Base-by-base conservation (phyloP, 92 coral and sea anemone species). In the Phenganax stokvisi region DNA sequence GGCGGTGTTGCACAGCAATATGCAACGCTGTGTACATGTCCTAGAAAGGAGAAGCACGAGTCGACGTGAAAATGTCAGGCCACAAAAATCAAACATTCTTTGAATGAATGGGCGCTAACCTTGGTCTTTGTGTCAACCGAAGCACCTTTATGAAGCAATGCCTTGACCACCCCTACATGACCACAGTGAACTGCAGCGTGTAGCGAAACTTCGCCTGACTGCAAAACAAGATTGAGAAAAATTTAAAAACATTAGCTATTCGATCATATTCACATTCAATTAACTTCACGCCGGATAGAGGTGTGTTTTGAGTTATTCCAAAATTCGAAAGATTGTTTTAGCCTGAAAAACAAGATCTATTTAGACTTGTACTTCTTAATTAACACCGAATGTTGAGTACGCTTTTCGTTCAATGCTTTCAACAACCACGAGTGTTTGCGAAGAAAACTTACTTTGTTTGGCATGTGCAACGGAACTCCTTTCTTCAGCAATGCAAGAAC, bases 391-490 rank as follows among this genome's bases (percentile, higher is more conserved):
- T 20, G 25, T 20, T 20, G 25, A 20, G 25, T 20, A 20, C 25
- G 25, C 25, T 20, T 20, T 20, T 20, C 25, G 25, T 20, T 20
- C 25, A 20, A 20, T 20, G 25, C 25, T 20, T 20, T 20, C 25
- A 20, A 20, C 25, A 20, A 20, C 25, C 25, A 20, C 25, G 25
- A 20, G 25, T 20, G 25, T 20, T 20, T 20, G 25, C 25, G 0
- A 20, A 20, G 25, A 20, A 20, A 20, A 81, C 75, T 72, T 76
- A 93, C 97, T 91, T 93, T 93, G 85, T 93, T 93, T 54, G 98
- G 98, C 98, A 93, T 93, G 83, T 93, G 98, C 65, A 93, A 87
- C n/a, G 98, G 98, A 53, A 93, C 98, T 69, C 98, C 98, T 85
- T 85, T 91, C 74, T 92, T 89, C 16, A 93, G 91, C 57, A 93